Base-by-base conservation (phyloP, 37 sponge, comb jelly and placozoan species). In the Eunapius fragilis region DNA sequence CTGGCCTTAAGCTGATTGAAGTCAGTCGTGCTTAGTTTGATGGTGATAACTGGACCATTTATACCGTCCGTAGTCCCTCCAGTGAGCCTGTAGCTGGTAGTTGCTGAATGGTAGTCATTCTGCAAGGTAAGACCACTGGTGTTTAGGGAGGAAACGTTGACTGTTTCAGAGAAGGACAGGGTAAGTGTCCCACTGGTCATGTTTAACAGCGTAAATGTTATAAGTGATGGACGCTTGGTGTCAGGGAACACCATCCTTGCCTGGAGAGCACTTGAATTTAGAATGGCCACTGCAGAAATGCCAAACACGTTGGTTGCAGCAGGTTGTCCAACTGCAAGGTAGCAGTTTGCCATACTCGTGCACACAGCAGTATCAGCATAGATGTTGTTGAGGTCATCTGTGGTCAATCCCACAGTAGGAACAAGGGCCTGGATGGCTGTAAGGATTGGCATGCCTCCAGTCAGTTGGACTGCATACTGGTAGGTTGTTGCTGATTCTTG, bases 121-220 rank as follows among this genome's bases (percentile, higher is more conserved):
- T 90, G 93, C 3, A 96, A 80, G 28, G 91, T 87, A 27, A 92
- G 81, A 0, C 78, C 83, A 19, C 74, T 50, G 38, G 81, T 74
- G 82, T 88, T 71, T 27, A 90, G 28, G n/a, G 91, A 86, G 11
- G 89, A 85, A 24, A 80, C 77, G 38, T 96, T 96, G 7, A 96
- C 89, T 14, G 93, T 90, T 69, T 96, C 96, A 25, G 91, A 85
- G 74, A 96, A 96, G 23, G 88, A 87, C 25, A 96, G 85, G 12
- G 88, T 85, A 14, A 96, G 77, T 11, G 86, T 83, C 3, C 88
- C 85, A 75, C 77, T 80, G 31, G 81, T 87, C 69, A 96, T 69
- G 49, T 94, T 86, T 23, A 94, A 30, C 58, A 83, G 71, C 25
- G 28, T 26, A 69, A 94, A 94, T 25, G 71, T 68, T 10, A 76